Conservation (phyloP, 2,888 invertebrate genomes). For the Catocala fraxini region DNA sequence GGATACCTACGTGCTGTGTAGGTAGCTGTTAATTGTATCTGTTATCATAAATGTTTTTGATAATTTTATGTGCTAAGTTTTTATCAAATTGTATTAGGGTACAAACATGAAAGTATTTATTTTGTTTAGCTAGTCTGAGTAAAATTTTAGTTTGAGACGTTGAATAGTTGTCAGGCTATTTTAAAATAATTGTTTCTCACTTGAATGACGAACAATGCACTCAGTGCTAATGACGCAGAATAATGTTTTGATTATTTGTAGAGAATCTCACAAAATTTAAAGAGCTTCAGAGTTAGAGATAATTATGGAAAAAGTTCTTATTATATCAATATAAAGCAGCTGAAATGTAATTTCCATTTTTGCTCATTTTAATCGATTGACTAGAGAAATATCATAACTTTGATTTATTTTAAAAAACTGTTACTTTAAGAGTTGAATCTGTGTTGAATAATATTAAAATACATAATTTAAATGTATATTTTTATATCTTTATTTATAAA, state of each 20-base stretch:
- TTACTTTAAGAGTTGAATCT: constrained; percentile 77
- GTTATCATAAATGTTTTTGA: constrained; percentile 64
- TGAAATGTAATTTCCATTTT: constrained; percentile 43
- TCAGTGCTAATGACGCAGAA: constrained; percentile 23
- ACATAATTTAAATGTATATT: constrained; percentile 81
- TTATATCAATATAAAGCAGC: constrained; percentile 43
- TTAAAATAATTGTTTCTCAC: constrained; percentile 36
- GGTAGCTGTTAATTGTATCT: constrained; percentile 57
- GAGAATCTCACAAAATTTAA: constrained; percentile 72
- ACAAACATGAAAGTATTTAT: constrained; percentile 79
- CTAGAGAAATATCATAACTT: constrained; percentile 44
- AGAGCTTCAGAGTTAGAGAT: constrained; percentile 54
- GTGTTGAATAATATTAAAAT: constrained; percentile 80
- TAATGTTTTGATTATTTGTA: constrained; percentile 41
- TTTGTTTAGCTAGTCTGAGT: constrained; percentile 75
- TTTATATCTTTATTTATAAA: constrained; percentile 83
- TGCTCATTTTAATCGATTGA: constrained; percentile 57
- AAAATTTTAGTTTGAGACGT: constrained; percentile 55
- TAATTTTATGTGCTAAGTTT: constrained; percentile 71
- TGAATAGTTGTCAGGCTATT: constrained; percentile 51
- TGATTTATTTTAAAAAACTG: constrained; percentile 68
- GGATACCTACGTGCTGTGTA: constrained; percentile 30
- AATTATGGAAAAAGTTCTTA: constrained; percentile 31
- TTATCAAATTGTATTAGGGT: constrained; percentile 72
- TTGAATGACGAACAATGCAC: constrained; percentile 8